These are phyloP conservation scores for Drosophila setosimentum DNA, from an alignment of 2,888 invertebrate species.

Conservation along the genomic window DNA sequence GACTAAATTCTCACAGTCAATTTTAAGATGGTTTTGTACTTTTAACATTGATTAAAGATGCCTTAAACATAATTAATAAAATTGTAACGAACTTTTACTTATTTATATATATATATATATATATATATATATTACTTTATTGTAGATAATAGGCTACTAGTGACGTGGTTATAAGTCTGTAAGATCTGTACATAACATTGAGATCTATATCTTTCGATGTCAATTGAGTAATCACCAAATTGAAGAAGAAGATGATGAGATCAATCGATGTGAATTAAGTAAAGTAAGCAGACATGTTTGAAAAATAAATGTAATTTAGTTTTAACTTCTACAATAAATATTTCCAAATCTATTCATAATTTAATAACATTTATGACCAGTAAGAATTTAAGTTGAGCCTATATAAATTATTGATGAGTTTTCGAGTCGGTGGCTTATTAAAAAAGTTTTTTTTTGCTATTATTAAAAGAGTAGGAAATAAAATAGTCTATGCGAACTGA, in stretches of 20 bases:
- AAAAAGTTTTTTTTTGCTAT: too few species aligned
- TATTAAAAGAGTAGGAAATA: too few species aligned
- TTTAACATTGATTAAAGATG: not conserved
- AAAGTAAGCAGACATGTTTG: not conserved
- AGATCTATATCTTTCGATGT: not conserved
- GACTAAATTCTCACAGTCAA: not conserved
- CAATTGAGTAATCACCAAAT: not conserved
- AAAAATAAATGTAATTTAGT: not conserved
- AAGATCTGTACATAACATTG: not conserved
- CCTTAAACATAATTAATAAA: not conserved
- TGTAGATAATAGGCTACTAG: not conserved
- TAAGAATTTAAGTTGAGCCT: too few species aligned
- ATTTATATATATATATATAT: too few species aligned
- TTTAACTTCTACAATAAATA: not conserved
- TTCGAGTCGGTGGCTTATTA: too few species aligned
- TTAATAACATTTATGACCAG: not conserved
- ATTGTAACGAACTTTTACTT: rapidly evolving
- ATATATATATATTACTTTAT: too few species aligned
- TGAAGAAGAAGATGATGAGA: not conserved
- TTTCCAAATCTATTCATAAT: too few species aligned
- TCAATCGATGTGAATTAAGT: not conserved
- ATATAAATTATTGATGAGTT: too few species aligned
- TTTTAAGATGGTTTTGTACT: not conserved
- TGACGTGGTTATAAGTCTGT: not conserved
- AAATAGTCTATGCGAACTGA: too few species aligned